A percentile compares a stretch with the other conserved stretches of the same genome.
Evolutionary conservation across 2,888 invertebrate genomes (phyloP).

Genomic region (Plebejus anna): DNA sequence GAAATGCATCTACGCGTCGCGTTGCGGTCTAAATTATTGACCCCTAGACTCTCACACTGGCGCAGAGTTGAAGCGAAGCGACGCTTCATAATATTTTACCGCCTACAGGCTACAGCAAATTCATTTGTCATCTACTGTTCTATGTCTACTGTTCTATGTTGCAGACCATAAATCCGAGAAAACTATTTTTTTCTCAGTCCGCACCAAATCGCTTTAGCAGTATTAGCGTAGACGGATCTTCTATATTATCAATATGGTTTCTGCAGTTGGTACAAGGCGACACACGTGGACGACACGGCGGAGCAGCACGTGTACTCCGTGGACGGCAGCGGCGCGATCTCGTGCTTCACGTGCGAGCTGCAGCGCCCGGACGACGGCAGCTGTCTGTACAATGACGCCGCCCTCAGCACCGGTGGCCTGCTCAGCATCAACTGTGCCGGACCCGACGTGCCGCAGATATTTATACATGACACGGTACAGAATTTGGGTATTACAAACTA

Average conservation of each 20-base stretch:
- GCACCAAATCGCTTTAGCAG: no score
- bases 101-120: no score
- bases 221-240: no score
- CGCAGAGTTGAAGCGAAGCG: no score
- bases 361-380: slow-evolving; percentile 69
- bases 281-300: slow-evolving; percentile 85
- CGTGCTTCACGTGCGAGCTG: slow-evolving; percentile 89
- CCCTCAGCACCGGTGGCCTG: slow-evolving; percentile 83
- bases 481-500: background rate
- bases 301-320: slow-evolving; percentile 90
- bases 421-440: slow-evolving; percentile 90
- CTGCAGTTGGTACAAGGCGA: slow-evolving; percentile 91
- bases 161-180: no score
- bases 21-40: no score
- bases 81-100: no score
- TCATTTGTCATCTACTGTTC: no score
- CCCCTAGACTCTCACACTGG: no score
- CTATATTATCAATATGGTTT: background rate
- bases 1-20: no score
- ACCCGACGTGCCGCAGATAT: slow-evolving; percentile 88
- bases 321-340: slow-evolving; percentile 70
- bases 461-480: slow-evolving; percentile 80
- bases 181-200: no score
- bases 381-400: slow-evolving; percentile 85
- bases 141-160: no score